Conservation (phyloP, 2,113 vertebrate genomes). For the Candoia aspera region DNA sequence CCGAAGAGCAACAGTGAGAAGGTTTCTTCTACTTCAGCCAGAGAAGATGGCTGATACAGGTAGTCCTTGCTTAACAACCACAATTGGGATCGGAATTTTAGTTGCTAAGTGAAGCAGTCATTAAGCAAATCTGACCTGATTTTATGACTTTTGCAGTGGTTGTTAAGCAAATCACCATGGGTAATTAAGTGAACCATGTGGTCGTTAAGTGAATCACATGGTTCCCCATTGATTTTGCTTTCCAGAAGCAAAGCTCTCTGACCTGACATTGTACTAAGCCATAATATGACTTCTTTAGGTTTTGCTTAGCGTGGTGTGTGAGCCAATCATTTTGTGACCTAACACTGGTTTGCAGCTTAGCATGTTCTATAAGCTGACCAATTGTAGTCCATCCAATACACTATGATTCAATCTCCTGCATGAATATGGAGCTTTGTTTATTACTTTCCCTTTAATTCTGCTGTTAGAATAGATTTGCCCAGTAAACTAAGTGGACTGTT, state of each 20-base stretch:
- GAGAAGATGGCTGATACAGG: not conserved
- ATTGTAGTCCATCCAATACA: not conserved
- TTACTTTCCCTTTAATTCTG: not conserved
- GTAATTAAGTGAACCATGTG: too few species aligned
- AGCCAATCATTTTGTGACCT: not conserved
- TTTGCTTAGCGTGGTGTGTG: not conserved
- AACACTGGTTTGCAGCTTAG: not conserved
- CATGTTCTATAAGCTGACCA: not conserved
- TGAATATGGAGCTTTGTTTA: not conserved
- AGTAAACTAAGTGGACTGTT: not conserved
- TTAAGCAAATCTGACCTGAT: too few species aligned
- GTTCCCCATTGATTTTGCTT: too few species aligned
- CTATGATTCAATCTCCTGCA: not conserved
- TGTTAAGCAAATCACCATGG: too few species aligned
- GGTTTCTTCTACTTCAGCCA: not conserved
- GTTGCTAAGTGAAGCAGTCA: too few species aligned
- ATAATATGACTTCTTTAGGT: not conserved
- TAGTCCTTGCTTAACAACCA: too few species aligned
- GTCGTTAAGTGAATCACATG: too few species aligned
- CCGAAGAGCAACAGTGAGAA: not conserved
- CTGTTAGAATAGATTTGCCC: not conserved
- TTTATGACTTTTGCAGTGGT: too few species aligned
- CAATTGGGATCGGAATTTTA: too few species aligned
- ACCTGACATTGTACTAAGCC: not conserved
- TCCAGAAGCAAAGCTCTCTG: not conserved